These are phyloP conservation scores for Phalloptychus januarius DNA, from an alignment of 2,797 vertebrate species.

Conservation along the genomic window DNA sequence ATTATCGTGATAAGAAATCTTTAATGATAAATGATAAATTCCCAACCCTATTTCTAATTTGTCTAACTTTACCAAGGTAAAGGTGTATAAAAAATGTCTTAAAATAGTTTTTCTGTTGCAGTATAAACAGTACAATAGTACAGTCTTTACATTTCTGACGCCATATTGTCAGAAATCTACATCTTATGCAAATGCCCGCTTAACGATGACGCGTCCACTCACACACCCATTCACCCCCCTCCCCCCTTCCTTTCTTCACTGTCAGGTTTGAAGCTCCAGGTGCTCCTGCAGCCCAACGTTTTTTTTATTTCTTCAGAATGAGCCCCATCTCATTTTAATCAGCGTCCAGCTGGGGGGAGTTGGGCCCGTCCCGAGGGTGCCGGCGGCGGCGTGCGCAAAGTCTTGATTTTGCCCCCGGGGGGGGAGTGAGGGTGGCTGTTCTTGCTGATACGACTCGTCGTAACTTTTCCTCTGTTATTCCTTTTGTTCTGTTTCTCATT, in stretches of 20 bases:
- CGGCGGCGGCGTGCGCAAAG: conserved; percentile 49
- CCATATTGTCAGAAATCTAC: background rate
- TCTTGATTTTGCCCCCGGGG: conserved; percentile 71
- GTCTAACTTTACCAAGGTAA: background rate
- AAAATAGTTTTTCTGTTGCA: background rate
- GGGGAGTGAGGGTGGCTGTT: too few relatives aligned
- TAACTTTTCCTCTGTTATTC: conserved; percentile 52
- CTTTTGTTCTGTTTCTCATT: conserved; percentile 63
- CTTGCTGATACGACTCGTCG: conserved; percentile 53
- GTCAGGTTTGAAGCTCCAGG: conserved; percentile 48
- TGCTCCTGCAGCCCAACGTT: conserved; percentile 47
- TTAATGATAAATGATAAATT: too few relatives aligned
- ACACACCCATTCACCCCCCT: conserved; percentile 15
- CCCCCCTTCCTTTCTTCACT: conserved; percentile 36
- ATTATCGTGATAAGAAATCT: too few relatives aligned
- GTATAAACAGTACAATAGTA: background rate
- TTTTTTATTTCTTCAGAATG: conserved; percentile 42
- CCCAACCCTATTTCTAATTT: background rate
- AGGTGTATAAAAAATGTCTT: background rate
- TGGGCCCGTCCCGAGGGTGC: conserved; percentile 58
- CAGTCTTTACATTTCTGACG: background rate
- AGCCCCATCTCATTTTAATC: conserved; percentile 63
- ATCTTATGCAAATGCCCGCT: conserved; percentile 9
- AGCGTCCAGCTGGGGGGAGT: conserved; percentile 50
- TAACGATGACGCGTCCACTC: conserved; percentile 10